Conservation (phyloP, 1,140 invertebrate genomes). For the Onthophagus taurus region DNA sequence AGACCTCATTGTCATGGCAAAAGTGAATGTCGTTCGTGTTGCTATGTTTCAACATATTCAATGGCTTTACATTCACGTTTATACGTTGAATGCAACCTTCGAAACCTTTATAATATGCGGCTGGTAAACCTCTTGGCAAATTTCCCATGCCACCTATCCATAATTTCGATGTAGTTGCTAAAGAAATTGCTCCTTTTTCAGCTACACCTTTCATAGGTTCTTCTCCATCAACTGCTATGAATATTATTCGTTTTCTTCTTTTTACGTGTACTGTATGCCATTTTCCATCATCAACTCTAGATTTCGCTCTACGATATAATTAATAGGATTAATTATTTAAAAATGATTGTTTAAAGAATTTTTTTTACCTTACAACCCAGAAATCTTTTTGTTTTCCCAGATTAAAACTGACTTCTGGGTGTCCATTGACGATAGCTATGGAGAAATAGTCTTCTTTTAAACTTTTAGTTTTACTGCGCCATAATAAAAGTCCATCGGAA, state of each 20-base stretch:
- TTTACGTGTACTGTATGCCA: constrained; percentile 62
- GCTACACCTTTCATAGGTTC: constrained; percentile 52
- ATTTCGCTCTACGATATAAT: constrained; percentile 41
- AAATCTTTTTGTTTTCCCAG: constrained; percentile 49
- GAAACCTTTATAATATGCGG: constrained; percentile 36
- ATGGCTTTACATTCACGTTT: constrained; percentile 30
- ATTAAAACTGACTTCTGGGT: constrained; percentile 53
- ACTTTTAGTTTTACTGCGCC: constrained; percentile 44
- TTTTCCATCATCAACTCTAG: constrained; percentile 55
- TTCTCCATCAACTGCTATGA: constrained; percentile 58
- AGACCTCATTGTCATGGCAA: constrained; percentile 37
- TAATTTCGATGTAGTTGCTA: constrained; percentile 63
- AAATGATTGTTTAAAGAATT: background rate
- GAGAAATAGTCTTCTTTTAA: constrained; percentile 47
- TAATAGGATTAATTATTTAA: background rate
- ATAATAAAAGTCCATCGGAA: constrained; percentile 57
- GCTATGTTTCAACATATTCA: constrained; percentile 30
- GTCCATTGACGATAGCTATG: constrained; percentile 50
- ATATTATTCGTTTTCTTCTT: constrained; percentile 56
- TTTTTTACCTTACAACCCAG: constrained; percentile 41
- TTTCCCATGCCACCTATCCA: constrained; percentile 51
- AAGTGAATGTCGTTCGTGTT: constrained; percentile 31
- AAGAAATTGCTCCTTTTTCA: constrained; percentile 51
- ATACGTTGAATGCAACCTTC: constrained; percentile 35
- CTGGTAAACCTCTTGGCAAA: constrained; percentile 30